Evolutionary conservation across 1,140 invertebrate species (phyloP).

Genomic region (Trichogramma pretiosum): DNA sequence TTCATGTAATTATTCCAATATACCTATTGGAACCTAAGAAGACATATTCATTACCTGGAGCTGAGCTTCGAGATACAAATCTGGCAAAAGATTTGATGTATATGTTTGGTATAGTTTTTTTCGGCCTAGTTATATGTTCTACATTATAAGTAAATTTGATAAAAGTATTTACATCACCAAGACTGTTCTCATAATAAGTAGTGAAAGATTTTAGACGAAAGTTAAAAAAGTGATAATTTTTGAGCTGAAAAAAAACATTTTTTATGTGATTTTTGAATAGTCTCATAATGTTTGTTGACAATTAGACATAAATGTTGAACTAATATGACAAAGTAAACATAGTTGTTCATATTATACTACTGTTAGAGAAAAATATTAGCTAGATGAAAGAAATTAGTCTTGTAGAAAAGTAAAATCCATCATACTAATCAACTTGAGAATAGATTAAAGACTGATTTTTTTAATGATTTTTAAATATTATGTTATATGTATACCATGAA

Average conservation of each 20-base stretch:
- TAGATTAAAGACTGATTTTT: constrained; percentile 14
- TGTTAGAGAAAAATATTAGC: too few relatives aligned
- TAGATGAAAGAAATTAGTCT: too few relatives aligned
- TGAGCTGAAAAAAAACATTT: constrained; percentile 6
- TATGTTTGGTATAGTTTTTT: constrained; percentile 33
- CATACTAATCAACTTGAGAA: too few relatives aligned
- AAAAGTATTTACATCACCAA: constrained; percentile 7
- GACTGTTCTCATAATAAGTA: constrained; percentile 2
- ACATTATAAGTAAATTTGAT: constrained; percentile 26
- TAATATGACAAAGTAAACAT: too few relatives aligned
- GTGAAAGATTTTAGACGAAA: background rate
- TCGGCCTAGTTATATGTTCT: constrained; percentile 39
- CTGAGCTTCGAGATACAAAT: constrained; percentile 27
- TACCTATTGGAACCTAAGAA: constrained; percentile 37
- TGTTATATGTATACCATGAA: too few relatives aligned
- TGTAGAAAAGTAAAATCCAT: too few relatives aligned
- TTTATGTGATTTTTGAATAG: constrained; percentile 2
- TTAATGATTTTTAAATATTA: too few relatives aligned
- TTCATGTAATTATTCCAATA: constrained; percentile 57
- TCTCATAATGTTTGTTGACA: too few relatives aligned
- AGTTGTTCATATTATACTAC: too few relatives aligned
- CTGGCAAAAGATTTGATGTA: constrained; percentile 36
- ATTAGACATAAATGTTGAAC: too few relatives aligned
- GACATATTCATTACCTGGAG: constrained; percentile 33
- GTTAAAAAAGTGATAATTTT: constrained; percentile 2